Conservation (phyloP, 2,797 vertebrate genomes). For the Cheracebus regulus region DNA sequence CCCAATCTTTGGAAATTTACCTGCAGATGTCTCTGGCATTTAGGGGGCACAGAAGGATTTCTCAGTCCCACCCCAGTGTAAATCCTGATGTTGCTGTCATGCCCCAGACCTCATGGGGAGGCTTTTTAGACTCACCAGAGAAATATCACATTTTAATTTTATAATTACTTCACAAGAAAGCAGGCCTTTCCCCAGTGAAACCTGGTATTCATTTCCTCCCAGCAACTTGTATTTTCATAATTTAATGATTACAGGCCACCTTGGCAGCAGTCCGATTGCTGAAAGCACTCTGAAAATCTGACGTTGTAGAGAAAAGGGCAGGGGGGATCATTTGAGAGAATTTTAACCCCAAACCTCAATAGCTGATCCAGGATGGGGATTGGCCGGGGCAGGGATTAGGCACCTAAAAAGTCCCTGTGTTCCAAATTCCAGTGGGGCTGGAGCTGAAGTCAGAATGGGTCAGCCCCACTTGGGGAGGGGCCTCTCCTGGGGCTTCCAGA, state of each 20-base stretch:
- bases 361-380: neutral
- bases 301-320: constrained; percentile 38
- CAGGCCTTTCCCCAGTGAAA: constrained; percentile 77
- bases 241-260: constrained; percentile 79
- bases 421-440: neutral
- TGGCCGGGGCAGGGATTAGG: neutral
- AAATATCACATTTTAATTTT: constrained; percentile 84
- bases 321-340: constrained; percentile 33
- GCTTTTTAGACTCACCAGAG: constrained; percentile 76
- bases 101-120: constrained; percentile 41
- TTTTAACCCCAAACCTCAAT: neutral
- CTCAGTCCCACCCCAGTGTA: constrained; percentile 14
- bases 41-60: constrained; percentile 58
- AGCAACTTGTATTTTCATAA: constrained; percentile 82
- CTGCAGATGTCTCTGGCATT: constrained; percentile 60
- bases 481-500: neutral
- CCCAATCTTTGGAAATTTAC: constrained; percentile 77
- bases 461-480: neutral
- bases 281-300: constrained; percentile 27
- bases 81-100: constrained; percentile 61
- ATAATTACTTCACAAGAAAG: constrained; percentile 85
- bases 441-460: neutral
- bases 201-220: constrained; percentile 83
- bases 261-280: constrained; percentile 64
- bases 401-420: neutral